These are phyloP conservation scores for Condylostylus longicornis DNA, from an alignment of 1,140 invertebrate species.

Conservation along the genomic window DNA sequence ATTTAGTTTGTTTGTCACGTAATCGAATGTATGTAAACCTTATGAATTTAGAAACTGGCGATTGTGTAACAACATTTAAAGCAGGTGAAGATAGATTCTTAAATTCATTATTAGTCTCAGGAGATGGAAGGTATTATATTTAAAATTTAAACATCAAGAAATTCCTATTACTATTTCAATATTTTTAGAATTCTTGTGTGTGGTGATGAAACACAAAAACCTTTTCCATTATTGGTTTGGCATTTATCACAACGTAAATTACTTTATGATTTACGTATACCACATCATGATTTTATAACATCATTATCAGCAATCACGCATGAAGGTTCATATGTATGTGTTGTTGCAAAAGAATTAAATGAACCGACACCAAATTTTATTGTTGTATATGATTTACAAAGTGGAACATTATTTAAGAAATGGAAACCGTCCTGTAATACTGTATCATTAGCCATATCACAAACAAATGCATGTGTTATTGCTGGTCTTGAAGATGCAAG, in stretches of 20 bases:
- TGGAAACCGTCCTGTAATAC: slow-evolving; percentile 73
- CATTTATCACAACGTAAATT: slow-evolving; percentile 67
- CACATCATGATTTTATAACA: slow-evolving; percentile 77
- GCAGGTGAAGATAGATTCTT: slow-evolving; percentile 76
- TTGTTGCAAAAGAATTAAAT: slow-evolving; percentile 59
- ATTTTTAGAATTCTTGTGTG: slow-evolving; percentile 58
- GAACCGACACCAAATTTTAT: slow-evolving; percentile 74
- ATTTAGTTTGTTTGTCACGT: slow-evolving; percentile 64
- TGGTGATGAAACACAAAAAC: slow-evolving; percentile 82
- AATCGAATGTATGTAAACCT: slow-evolving; percentile 85
- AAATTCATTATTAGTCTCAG: slow-evolving; percentile 72
- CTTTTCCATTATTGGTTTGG: slow-evolving; percentile 78
- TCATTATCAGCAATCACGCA: slow-evolving; percentile 69
- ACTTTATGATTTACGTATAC: slow-evolving; percentile 71
- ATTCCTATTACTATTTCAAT: background rate
- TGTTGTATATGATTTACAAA: slow-evolving; percentile 80
- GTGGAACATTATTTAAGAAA: slow-evolving; percentile 79
- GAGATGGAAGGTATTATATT: slow-evolving; percentile 52
- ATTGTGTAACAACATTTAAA: slow-evolving; percentile 76
- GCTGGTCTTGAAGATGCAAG: slow-evolving; percentile 64
- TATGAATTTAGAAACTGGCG: slow-evolving; percentile 62
- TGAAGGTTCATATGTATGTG: slow-evolving; percentile 58
- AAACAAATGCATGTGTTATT: slow-evolving; percentile 62
- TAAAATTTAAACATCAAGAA: background rate
- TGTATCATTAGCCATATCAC: slow-evolving; percentile 65